These are phyloP conservation scores for Molanna angustata DNA, from an alignment of 2,888 invertebrate species.

Conservation along the genomic window DNA sequence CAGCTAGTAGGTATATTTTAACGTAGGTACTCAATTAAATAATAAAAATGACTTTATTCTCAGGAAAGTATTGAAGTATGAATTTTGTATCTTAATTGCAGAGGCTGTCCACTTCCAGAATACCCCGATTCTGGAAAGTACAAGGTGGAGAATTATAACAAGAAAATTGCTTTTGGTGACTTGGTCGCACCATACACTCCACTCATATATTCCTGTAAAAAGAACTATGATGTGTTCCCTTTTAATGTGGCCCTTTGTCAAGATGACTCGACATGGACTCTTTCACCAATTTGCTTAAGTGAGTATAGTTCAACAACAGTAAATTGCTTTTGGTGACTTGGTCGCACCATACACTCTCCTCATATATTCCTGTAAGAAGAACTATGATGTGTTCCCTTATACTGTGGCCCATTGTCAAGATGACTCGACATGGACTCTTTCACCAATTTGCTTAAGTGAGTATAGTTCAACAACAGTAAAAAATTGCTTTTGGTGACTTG, in stretches of 20 bases:
- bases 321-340: too few species aligned
- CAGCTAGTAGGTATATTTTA: background rate
- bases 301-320: too few species aligned
- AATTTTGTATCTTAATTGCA: background rate
- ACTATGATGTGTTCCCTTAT: too few species aligned
- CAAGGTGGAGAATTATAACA: background rate
- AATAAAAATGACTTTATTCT: too few species aligned
- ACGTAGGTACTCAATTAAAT: background rate
- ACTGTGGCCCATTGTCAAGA: too few species aligned
- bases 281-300: slow-evolving; percentile 1
- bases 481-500: background rate
- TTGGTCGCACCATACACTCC: slow-evolving; percentile 1
- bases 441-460: too few species aligned
- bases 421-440: too few species aligned
- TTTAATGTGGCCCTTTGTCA: background rate
- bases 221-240: background rate
- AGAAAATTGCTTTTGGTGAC: background rate
- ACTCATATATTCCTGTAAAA: slow-evolving; percentile 6
- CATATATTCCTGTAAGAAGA: too few species aligned
- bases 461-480: too few species aligned
- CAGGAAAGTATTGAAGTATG: background rate
- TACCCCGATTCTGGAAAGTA: slow-evolving; percentile 6
- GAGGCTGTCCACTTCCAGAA: slow-evolving; percentile 1
- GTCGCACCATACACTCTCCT: too few species aligned
- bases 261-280: slow-evolving; percentile 5